Evolutionary conservation across 2,113 vertebrate species (phyloP), one percentile per base, ranked within the genome.

Genomic region (Rynchops niger): DNA sequence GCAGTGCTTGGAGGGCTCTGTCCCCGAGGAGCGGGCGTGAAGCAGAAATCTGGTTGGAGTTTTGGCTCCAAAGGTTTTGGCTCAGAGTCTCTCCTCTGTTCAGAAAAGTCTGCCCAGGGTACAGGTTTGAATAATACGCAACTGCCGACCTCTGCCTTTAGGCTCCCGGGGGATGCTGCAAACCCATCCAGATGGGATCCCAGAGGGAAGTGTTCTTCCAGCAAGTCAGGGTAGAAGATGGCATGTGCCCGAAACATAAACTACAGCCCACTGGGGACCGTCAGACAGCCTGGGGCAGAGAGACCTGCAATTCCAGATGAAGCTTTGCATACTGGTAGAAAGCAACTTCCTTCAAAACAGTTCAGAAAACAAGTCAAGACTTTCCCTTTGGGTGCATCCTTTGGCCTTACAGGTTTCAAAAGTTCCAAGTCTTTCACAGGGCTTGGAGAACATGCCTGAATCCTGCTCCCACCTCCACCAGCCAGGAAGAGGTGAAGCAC

Each of bases 71-170:
- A 11, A 73, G 34, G 18, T 27, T 92, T 61, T 9, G 52, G 67
- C 86, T 90, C 17, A 0, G 17, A 7, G 8, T 6, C 19, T 29
- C 40, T 80, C 52, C 74, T 72, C 77, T 73, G 21, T 50, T 62
- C 65, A 36, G 66, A 16, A 63, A 17, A 62, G 55, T 43, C 53
- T 76, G 42, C n/a, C 50, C 47, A 50, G 30, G 9, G 23, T 3
- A 45, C 36, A 34, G 72, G 52, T 62, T 36, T 61, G 43, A 70
- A n/a, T 15, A 43, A 30, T 6, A 32, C 0, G 1, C 3, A 9
- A 2, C 7, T 3, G 0, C 30, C 3, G 3, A 23, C 1, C 38
- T 56, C 52, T 67, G 87, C 55, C 43, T n/a, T n/a, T 6, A 5
- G n/a, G 42, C 12, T 82, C 29, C 61, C 9, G 3, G 11, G 56